These are phyloP conservation scores for Callospermophilus lateralis DNA, from an alignment of 2,113 vertebrate genomes.

Conservation along the genomic window DNA sequence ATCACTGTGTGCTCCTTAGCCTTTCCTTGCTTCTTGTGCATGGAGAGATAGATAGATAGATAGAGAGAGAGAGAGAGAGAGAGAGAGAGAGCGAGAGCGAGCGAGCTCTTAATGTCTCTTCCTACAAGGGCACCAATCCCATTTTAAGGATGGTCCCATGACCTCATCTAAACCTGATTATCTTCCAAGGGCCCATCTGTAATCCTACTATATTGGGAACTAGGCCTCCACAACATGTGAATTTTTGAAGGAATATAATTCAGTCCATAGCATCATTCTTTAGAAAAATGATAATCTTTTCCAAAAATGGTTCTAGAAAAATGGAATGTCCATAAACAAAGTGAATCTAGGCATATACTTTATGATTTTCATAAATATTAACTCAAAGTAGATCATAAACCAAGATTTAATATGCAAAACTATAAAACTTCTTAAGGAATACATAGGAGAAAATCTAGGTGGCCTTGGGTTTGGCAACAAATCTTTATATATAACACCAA, in stretches of 20 bases:
- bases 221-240: background rate
- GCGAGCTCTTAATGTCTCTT: background rate
- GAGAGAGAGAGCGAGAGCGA: background rate
- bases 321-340: background rate
- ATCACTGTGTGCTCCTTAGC: background rate
- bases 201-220: background rate
- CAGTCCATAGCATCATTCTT: background rate
- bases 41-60: too few species aligned
- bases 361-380: background rate
- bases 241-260: background rate
- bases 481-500: background rate
- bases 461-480: background rate
- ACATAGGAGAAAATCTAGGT: conserved; percentile 14
- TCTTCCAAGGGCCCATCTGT: background rate
- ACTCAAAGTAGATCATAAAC: background rate
- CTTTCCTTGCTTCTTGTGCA: background rate
- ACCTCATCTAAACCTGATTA: background rate
- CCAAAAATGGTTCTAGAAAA: background rate
- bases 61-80: background rate
- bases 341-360: background rate
- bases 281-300: background rate
- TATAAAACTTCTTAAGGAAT: conserved; percentile 40
- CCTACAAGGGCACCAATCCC: background rate
- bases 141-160: background rate
- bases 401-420: conserved; percentile 20